Evolutionary conservation across 2,888 invertebrate species (phyloP).

Genomic region (Malacosoma neustria): DNA sequence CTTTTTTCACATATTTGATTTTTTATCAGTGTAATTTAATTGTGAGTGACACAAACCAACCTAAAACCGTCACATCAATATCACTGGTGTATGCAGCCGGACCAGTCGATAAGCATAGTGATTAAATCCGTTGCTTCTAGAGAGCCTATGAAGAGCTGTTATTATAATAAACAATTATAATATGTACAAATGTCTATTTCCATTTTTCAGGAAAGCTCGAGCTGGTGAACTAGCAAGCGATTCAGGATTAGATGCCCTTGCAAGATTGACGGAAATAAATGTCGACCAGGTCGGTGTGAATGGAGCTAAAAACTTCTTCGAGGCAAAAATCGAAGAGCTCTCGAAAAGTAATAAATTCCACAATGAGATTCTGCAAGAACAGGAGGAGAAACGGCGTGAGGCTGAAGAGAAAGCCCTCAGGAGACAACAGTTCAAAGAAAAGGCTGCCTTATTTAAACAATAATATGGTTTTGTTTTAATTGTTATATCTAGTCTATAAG

Average conservation of each 20-base stretch:
- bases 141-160: no score
- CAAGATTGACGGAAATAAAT: conserved; percentile 91
- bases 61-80: no score
- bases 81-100: no score
- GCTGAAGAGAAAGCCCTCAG: conserved; percentile 89
- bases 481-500: conserved; percentile 61
- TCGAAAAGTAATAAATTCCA: conserved; percentile 91
- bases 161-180: no score
- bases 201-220: conserved; percentile 83
- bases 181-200: neutral
- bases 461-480: conserved; percentile 27
- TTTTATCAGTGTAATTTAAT: no score
- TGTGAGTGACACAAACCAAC: no score
- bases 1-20: no score
- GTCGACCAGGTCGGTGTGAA: conserved; percentile 96
- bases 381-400: conserved; percentile 88
- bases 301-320: conserved; percentile 96
- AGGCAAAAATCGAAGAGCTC: conserved; percentile 95
- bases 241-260: conserved; percentile 90
- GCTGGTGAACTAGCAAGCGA: conserved; percentile 92
- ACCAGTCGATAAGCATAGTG: no score
- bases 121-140: no score
- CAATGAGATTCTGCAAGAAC: conserved; percentile 93
- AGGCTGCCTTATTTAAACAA: conserved; percentile 85
- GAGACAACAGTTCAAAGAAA: conserved; percentile 90